phyloP scores from a whole-genome alignment of 2,113 vertebrate genomes.

The Aramus guarauna region DNA sequence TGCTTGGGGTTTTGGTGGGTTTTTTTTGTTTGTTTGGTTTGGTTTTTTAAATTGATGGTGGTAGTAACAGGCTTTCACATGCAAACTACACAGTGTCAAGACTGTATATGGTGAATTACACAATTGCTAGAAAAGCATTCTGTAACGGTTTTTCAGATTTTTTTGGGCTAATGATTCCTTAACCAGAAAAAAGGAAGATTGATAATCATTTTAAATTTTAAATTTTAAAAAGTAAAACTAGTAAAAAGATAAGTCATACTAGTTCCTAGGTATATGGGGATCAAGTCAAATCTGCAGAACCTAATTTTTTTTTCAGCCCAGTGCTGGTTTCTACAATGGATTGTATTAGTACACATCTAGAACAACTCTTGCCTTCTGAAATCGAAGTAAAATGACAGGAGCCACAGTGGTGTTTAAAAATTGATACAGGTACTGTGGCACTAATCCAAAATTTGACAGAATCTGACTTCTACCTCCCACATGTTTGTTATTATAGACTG shows the following conservation, averaged over 20 bases:
- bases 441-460: background rate
- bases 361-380: background rate
- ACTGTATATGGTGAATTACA: background rate
- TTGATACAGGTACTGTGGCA: background rate
- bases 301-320: background rate
- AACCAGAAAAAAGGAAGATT: background rate
- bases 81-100: background rate
- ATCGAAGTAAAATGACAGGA: background rate
- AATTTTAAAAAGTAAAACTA: background rate
- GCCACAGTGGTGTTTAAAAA: background rate
- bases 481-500: background rate
- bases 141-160: background rate
- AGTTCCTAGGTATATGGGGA: background rate
- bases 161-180: background rate
- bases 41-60: background rate
- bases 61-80: background rate
- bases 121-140: background rate
- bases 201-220: background rate
- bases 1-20: rapidly evolving
- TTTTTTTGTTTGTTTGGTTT: rapidly evolving
- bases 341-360: background rate
- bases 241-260: background rate
- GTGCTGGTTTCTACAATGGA: background rate
- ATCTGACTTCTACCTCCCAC: background rate
- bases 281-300: background rate